A percentile compares a stretch with the other conserved stretches of the same genome.
phyloP scores from a whole-genome alignment of 2,888 invertebrate species.

The Drosophila monieri region DNA sequence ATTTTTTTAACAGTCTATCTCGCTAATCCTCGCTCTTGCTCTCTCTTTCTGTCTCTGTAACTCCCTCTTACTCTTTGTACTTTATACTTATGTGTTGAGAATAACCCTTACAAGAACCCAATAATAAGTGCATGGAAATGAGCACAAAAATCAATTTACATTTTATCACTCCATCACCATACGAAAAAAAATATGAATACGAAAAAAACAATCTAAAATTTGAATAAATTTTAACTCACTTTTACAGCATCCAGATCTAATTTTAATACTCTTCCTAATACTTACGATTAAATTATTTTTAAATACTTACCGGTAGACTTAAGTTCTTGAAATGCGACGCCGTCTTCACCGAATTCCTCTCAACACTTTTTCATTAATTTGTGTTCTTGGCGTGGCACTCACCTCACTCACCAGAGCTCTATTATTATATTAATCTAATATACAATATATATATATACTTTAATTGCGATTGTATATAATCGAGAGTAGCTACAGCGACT shows the following conservation, averaged over 20 bases:
- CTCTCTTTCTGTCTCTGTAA: conserved; percentile 42
- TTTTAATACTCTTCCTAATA: conserved; percentile 45
- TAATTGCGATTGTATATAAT: conserved; percentile 54
- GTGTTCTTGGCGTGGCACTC: conserved; percentile 62
- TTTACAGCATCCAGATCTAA: conserved; percentile 65
- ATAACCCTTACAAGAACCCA: conserved; percentile 24
- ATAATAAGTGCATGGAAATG: conserved; percentile 65
- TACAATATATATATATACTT: conserved; percentile 15
- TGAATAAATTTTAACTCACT: conserved; percentile 59
- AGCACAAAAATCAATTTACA: conserved; percentile 60
- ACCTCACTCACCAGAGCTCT: conserved; percentile 44
- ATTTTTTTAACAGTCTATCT: conserved; percentile 51
- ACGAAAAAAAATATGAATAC: conserved; percentile 20
- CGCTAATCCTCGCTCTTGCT: conserved; percentile 51
- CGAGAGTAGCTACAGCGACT: conserved; percentile 52
- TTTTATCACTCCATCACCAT: conserved; percentile 50
- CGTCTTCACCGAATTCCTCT: conserved; percentile 49
- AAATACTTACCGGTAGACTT: conserved; percentile 54
- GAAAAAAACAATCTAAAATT: conserved; percentile 43
- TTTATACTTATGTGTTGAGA: conserved; percentile 57
- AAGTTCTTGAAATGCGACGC: conserved; percentile 64
- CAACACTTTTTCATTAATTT: conserved; percentile 50
- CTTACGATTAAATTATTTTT: conserved; percentile 47
- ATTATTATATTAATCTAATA: conserved; percentile 22
- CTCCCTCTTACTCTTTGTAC: conserved; percentile 53